A percentile compares a stretch with the other conserved stretches of the same genome.
These are phyloP conservation scores for Desmodus rotundus DNA, from an alignment of 2,113 vertebrate genomes.

Conservation along the genomic window DNA sequence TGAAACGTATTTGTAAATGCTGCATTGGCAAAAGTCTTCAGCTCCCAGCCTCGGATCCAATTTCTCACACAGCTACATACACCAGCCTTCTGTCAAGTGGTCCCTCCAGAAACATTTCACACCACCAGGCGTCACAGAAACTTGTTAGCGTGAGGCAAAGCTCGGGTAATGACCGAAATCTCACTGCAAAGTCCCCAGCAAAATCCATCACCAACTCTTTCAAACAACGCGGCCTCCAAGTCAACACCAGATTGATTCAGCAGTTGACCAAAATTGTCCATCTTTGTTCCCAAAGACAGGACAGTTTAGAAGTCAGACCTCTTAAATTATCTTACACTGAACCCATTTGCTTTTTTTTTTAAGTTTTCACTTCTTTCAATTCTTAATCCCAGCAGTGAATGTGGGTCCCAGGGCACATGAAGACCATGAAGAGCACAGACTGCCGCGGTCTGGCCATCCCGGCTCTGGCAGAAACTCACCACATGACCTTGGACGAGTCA, in stretches of 20 bases:
- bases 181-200: background rate
- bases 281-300: background rate
- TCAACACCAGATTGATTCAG: background rate
- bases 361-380: background rate
- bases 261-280: background rate
- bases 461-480: background rate
- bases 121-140: background rate
- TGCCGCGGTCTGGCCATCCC: accelerated
- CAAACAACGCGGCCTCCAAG: background rate
- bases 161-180: background rate
- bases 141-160: background rate
- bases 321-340: background rate
- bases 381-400: background rate
- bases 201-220: background rate
- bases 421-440: background rate
- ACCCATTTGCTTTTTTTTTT: background rate
- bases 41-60: background rate
- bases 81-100: background rate
- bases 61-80: background rate
- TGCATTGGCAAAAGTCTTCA: background rate
- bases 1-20: background rate
- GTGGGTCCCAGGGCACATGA: background rate
- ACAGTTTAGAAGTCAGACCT: background rate
- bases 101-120: background rate
- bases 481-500: background rate